Evolutionary conservation across 2,113 vertebrate species (phyloP), one percentile per base, ranked within the genome.

Genomic region (Carettochelys insculpta): DNA sequence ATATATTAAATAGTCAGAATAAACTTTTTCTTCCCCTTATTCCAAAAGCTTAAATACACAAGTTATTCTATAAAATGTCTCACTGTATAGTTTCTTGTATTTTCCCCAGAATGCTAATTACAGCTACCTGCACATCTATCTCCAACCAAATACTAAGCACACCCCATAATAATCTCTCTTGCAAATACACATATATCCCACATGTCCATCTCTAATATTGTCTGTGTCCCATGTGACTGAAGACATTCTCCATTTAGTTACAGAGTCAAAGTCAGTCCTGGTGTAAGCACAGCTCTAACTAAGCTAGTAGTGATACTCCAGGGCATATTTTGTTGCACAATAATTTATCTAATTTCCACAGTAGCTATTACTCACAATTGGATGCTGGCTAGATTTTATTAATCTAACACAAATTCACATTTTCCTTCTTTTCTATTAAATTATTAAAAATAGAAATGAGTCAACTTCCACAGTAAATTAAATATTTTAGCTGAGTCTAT

Each of bases 401-500:
- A 11, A 38, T 14, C 4, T 68, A 77, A 2, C 45, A 6, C 22
- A 71, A n/a, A 22, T 58, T 48, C 1, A 7, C 38, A 56, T 58
- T 80, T 4, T 2, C 5, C 0, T 5, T 43, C 19, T 38, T 61
- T 68, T 3, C 8, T 73, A 52, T 29, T 52, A 27, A 92, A 68
- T 11, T 27, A 73, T 1, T 2, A 6, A 68, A 68, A 68, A 68
- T 31, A 24, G 9, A 1, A 13, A 58, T 31, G 1, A 1, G n/a
- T n/a, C 0, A 2, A 77, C 84, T 75, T 82, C 5, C 4, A 3
- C 7, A 16, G 13, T 22, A 76, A 43, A 1, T 1, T 5, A 9
- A 51, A 50, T 65, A 8, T 0, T 79, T 79, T 51, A 50, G 11
- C 29, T 80, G 16, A 65, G 24, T 45, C 1, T 1, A 5, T 45